Base-by-base conservation (phyloP, 2,113 vertebrate species). In the Aythya baeri region DNA sequence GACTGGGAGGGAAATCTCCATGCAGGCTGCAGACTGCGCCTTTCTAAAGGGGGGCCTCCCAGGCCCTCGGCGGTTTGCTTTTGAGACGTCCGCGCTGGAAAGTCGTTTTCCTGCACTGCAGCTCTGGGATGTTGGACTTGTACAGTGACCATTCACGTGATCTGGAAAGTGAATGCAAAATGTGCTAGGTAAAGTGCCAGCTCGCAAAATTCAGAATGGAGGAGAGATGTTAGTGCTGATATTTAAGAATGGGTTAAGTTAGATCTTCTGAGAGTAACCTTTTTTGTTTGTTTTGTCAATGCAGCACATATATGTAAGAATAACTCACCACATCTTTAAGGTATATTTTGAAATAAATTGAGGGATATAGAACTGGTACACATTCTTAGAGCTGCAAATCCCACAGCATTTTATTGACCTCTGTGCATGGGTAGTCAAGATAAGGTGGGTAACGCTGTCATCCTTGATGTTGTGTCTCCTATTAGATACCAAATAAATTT, bases 1-100 rank as follows among this genome's bases (percentile, higher is more conserved):
- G 97, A 99, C 98, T 93, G 99, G 99, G 97, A 99, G 98, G 97
- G 99, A 99, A 97, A 99, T 98, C 97, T 99, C 99, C 99, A 99
- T 99, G 98, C 99, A 99, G 97, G 99, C 99, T 85, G 99, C 99
- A 83, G 99, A 99, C 97, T 99, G 99, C 66, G 99, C 99, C 98
- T 99, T 99, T 97, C 99, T 98, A 98, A 99, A 99, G 86, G 99
- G 99, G 57, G 99, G 99, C 97, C 99, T 98, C 95, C 98, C 99
- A 5, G 99, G 98, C 93, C 98, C 99, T 72, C 99, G 98, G 91
- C 99, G 99, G 96, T 99, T 98, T 95, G 98, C 98, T 98, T 99
- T 98, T 46, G 98, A 98, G 96, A 98, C 98, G 46, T 99, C 99
- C 4, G 98, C 98, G 71, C 98, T 98, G 83, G 99, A 98, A 97